These are phyloP conservation scores for Thereva unica DNA, from an alignment of 2,888 invertebrate species.

Conservation along the genomic window DNA sequence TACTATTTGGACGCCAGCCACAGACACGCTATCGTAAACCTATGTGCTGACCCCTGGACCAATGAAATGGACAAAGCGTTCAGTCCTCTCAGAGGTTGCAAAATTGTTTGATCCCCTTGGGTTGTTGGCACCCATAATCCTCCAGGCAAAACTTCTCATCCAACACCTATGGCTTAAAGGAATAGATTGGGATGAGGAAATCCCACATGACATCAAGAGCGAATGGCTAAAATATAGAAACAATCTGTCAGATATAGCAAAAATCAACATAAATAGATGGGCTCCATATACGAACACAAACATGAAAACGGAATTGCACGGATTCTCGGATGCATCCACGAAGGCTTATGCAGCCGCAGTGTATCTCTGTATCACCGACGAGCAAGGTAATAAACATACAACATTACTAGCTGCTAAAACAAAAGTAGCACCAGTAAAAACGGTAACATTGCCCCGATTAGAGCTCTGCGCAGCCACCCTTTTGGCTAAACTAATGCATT, in stretches of 20 bases:
- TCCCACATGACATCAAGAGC: not conserved
- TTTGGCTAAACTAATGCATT: not conserved
- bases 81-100: not conserved
- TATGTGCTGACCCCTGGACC: not conserved
- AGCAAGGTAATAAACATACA: too few relatives aligned
- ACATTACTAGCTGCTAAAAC: too few relatives aligned
- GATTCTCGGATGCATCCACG: not conserved
- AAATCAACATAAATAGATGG: not conserved
- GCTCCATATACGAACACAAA: not conserved
- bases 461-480: conserved; percentile 9
- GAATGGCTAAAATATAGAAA: not conserved
- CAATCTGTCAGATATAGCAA: not conserved
- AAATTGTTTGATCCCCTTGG: not conserved
- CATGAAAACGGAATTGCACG: not conserved
- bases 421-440: conserved; percentile 1
- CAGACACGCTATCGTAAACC: not conserved
- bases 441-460: conserved; percentile 1
- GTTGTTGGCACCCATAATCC: not conserved
- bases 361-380: too few relatives aligned
- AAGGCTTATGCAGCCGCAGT: too few relatives aligned
- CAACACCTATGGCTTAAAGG: too few relatives aligned
- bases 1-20: not conserved
- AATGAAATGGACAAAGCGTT: not conserved
- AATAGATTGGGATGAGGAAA: not conserved
- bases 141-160: not conserved